Base-by-base conservation (phyloP, 2,888 invertebrate species). In the Tanaodytes sp. region DNA sequence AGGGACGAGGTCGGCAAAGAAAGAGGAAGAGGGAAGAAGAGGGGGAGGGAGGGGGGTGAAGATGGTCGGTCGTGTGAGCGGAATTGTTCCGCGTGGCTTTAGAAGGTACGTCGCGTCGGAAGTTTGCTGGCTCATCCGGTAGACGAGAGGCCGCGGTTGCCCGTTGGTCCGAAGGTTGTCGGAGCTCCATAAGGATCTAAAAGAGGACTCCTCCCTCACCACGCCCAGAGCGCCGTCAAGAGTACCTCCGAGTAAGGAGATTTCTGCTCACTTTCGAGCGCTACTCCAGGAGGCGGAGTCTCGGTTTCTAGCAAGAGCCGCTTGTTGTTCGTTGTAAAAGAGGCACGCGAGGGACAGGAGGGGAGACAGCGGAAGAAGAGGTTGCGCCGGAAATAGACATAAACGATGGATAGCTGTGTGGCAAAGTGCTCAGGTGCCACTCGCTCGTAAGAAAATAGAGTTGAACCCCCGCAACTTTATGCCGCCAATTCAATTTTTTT, bases 211-310 rank as follows among this genome's bases (percentile, higher is more conserved):
- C 79, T 78, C 80, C 78, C 78, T 78, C 77, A 80, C 80, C 80
- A 80, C 80, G 78, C 78, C 79, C 80, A 77, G 74, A 73, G 67
- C 57, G 54, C 71, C 71, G 73, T 73, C 63, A 59, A 66, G 71
- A 73, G 73, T 73, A 62, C 68, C 74, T 74, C 75, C 71, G 64
- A 71, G 57, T 66, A 61, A 76, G 75, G 73, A 74, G 74, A 71
- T 69, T 71, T 70, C 72, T 64, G 71, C 71, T 71, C 73, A 64
- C 66, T 66, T 61, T 64, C 54, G 68, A 59, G 58, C 46, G 55
- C 75, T 77, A 58, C 73, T 80, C 82, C 79, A 80, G 82, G 80
- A 83, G 83, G 83, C 83, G 83, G 83, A 75, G 83, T 83, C 73
- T 78, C 79, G 79, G 80, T 80, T 81, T 80, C 81, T 82, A 81